phyloP scores from a whole-genome alignment of 2,888 invertebrate genomes.

The Apomyelois bistriatella region DNA sequence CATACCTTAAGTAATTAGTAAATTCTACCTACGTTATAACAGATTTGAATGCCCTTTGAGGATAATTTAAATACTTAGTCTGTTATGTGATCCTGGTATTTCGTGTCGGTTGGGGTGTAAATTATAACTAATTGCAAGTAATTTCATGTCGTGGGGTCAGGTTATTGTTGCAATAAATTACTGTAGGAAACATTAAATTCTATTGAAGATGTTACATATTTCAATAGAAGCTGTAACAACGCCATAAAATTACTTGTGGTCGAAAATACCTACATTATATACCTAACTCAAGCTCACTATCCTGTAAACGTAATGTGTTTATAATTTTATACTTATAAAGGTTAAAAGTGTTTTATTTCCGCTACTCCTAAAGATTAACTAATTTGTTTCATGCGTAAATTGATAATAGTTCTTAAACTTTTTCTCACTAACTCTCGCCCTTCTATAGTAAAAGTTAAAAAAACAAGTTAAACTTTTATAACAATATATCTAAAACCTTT shows the following conservation, averaged over 20 bases:
- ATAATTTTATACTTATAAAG: too few relatives aligned
- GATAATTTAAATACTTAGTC: constrained; percentile 33
- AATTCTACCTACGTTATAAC: too few relatives aligned
- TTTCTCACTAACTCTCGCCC: background rate
- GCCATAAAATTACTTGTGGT: too few relatives aligned
- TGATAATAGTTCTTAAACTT: too few relatives aligned
- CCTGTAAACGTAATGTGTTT: too few relatives aligned
- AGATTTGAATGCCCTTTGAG: constrained; percentile 38
- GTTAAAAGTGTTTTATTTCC: too few relatives aligned
- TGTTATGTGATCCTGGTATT: constrained; percentile 33
- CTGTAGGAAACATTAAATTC: constrained; percentile 18
- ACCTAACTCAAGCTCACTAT: too few relatives aligned
- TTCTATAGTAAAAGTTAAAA: background rate
- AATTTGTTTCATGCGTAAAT: too few relatives aligned
- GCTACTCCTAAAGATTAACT: too few relatives aligned
- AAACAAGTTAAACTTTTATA: background rate
- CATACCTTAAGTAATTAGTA: too few relatives aligned
- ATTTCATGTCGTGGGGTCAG: constrained; percentile 37
- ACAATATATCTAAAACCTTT: constrained; percentile 9
- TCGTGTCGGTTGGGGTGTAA: constrained; percentile 40
- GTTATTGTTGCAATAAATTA: constrained; percentile 35
- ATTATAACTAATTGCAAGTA: constrained; percentile 44
- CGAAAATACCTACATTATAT: too few relatives aligned
- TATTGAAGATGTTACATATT: background rate
- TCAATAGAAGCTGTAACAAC: background rate